Evolutionary conservation across 2,797 vertebrate genomes (phyloP).

Genomic region (Austrolebias charrua): DNA sequence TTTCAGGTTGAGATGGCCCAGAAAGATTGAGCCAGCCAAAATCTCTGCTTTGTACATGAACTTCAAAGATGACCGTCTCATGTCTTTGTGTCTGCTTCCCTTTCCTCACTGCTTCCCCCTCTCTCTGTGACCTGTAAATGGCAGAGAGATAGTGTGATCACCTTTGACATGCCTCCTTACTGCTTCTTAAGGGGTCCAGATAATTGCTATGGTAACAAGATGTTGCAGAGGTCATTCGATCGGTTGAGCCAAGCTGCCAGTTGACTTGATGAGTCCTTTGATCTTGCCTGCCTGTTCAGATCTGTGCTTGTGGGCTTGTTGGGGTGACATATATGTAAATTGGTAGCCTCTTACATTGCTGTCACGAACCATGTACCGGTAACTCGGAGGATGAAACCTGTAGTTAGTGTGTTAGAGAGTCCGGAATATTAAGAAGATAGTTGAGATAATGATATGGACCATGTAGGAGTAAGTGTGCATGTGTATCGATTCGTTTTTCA

Average conservation of each 20-base stretch:
- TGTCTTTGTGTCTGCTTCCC: conserved; percentile 68
- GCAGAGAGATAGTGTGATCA: conserved; percentile 76
- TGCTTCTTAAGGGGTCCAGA: conserved; percentile 65
- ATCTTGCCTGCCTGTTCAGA: conserved; percentile 38
- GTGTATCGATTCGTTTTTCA: conserved; percentile 42
- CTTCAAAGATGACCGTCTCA: conserved; percentile 84
- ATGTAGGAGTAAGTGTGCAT: conserved; percentile 6
- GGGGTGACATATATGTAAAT: conserved; percentile 52
- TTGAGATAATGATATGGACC: conserved; percentile 43
- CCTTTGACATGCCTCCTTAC: conserved; percentile 76
- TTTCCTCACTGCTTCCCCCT: conserved; percentile 30
- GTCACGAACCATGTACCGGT: conserved; percentile 45
- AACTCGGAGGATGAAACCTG: conserved; percentile 21
- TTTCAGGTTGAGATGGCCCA: conserved; percentile 54
- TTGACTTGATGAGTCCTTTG: conserved; percentile 54
- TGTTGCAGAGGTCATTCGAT: conserved; percentile 51
- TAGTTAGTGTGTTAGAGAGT: conserved; percentile 40
- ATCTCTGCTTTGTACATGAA: conserved; percentile 79
- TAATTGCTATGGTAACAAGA: conserved; percentile 81
- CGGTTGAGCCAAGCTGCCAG: conserved; percentile 54
- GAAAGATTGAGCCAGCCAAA: conserved; percentile 69
- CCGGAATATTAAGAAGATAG: conserved; percentile 30
- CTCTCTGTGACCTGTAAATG: conserved; percentile 78
- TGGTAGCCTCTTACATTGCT: conserved; percentile 23
- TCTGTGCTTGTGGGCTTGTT: conserved; percentile 30